phyloP scores from a whole-genome alignment of 2,113 vertebrate genomes.

The Ariopsis seemanni region DNA sequence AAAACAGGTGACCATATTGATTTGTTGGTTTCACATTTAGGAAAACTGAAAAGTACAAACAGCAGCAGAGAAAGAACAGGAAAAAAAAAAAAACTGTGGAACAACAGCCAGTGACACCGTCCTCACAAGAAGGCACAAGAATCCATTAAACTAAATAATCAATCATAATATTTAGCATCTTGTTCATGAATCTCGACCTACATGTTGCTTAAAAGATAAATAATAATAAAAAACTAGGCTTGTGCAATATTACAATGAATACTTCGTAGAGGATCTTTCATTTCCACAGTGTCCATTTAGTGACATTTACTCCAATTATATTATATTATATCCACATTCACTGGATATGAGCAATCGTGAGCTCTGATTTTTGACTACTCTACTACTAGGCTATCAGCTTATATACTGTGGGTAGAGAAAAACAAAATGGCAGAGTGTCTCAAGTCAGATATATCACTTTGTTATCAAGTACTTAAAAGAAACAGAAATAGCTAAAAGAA shows the following conservation, averaged over 20 bases:
- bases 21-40: slow-evolving; percentile 54
- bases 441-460: too few relatives aligned
- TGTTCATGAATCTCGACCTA: slow-evolving; percentile 30
- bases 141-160: slow-evolving; percentile 77
- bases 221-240: not conserved
- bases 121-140: slow-evolving; percentile 52
- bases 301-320: not conserved
- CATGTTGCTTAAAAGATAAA: not conserved
- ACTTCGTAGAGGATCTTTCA: not conserved
- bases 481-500: too few relatives aligned
- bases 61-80: slow-evolving; percentile 38
- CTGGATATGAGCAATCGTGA: too few relatives aligned
- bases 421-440: too few relatives aligned
- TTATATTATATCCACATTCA: too few relatives aligned
- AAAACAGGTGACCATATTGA: slow-evolving; percentile 50
- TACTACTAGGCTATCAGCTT: too few relatives aligned
- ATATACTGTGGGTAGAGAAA: too few relatives aligned
- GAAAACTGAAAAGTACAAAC: slow-evolving; percentile 51
- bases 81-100: slow-evolving; percentile 4
- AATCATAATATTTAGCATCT: slow-evolving; percentile 11
- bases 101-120: slow-evolving; percentile 9
- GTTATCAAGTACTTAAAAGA: too few relatives aligned
- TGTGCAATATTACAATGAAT: slow-evolving; percentile 3
- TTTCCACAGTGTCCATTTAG: not conserved
- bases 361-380: too few relatives aligned